phyloP scores from a whole-genome alignment of 2,797 vertebrate genomes.

The Ispidina lecontei region DNA sequence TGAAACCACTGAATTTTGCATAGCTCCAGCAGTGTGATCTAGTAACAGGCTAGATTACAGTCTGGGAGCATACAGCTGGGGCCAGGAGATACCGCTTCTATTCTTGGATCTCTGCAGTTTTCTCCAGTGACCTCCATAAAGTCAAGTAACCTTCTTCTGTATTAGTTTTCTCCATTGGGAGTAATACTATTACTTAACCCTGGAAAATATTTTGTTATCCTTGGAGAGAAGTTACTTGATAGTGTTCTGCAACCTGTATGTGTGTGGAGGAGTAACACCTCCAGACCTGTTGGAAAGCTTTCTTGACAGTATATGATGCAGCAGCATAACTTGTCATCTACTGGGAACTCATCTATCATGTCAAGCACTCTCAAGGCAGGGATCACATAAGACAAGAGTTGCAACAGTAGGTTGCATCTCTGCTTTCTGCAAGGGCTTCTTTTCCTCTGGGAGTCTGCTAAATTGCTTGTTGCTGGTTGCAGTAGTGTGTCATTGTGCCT shows the following conservation, averaged over 20 bases:
- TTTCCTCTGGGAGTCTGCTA: neutral
- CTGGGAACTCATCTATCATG: neutral
- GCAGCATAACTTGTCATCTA: neutral
- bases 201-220: neutral
- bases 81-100: neutral
- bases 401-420: neutral
- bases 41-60: conserved; percentile 14
- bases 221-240: neutral
- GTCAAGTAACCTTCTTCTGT: neutral
- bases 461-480: accelerated
- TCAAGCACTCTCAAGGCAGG: neutral
- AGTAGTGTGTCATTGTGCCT: neutral
- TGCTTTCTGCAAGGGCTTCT: neutral
- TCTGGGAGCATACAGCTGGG: neutral
- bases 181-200: neutral
- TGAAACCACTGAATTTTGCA: conserved; percentile 48
- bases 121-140: conserved; percentile 1
- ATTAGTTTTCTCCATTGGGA: neutral
- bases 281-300: neutral
- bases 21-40: neutral
- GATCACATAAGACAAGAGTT: neutral
- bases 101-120: conserved; percentile 1
- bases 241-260: neutral
- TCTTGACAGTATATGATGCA: neutral
- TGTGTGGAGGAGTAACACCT: neutral